Base-by-base conservation (phyloP, 2,113 vertebrate species). In the Motacilla tschutschensis region DNA sequence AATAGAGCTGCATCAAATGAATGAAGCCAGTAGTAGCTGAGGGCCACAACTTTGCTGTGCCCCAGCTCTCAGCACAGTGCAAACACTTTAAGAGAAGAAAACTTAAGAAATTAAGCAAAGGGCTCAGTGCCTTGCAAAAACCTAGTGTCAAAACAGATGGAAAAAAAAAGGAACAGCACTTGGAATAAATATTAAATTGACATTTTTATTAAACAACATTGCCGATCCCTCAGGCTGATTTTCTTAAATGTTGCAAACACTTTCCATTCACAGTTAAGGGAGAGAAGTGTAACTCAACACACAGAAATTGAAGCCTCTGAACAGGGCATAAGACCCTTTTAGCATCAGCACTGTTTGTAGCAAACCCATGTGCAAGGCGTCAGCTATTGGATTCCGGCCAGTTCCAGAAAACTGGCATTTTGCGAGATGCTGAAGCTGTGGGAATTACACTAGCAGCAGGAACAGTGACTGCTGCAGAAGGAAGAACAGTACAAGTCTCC, bases 401-500 rank as follows among this genome's bases (percentile, higher is more conserved):
- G 65, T 64, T 86, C 54, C 74, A 76, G 53, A 92, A 83, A 88
- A 81, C 44, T 64, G 58, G n/a, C 72, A 62, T 87, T 77, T 50
- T 88, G 67, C 22, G 21, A 79, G 76, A 82, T 36, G n/a, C 48
- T 81, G 77, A 79, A 85, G 72, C 62, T 2, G 64, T 87, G 91
- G 92, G 83, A 94, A 66, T 93, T 88, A 28, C 51, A 82, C 85
- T 51, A 86, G 64, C 83, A 95, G 80, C 79, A 88, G 78, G 75
- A 89, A 66, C 83, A 80, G 81, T 24, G 50, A 87, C 75, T 93
- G 92, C 88, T 92, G 81, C 85, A 62, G 92, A 90, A 94, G 85
- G 87, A 75, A 84, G 48, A 89, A 8, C 89, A 82, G 64, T 57
- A 41, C 38, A 73, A 59, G 8, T 79, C 94, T 94, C 91, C 9